Evolutionary conservation across 2,888 invertebrate genomes (phyloP).

Genomic region (Chrysolina americana): DNA sequence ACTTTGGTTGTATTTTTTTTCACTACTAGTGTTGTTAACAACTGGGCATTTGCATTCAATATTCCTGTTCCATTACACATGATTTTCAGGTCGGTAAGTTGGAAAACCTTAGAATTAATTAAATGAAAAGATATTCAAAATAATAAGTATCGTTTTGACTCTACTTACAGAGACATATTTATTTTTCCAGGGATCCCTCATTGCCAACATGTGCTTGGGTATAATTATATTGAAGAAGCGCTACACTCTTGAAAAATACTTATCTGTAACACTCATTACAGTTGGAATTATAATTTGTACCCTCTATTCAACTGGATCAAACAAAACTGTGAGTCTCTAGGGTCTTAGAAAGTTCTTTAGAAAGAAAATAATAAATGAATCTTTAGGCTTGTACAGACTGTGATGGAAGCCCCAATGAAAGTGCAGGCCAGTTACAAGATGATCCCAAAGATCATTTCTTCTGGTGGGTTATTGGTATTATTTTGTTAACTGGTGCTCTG

Average conservation of each 20-base stretch:
- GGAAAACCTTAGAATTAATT: too few species aligned
- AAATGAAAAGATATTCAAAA: too few species aligned
- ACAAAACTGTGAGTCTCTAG: slow-evolving; percentile 57
- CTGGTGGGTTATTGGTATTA: slow-evolving; percentile 82
- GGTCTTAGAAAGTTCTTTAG: background rate
- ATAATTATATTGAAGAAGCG: slow-evolving; percentile 88
- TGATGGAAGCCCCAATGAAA: slow-evolving; percentile 66
- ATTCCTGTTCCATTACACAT: slow-evolving; percentile 98
- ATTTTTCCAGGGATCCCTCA: slow-evolving; percentile 85
- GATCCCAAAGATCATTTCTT: slow-evolving; percentile 71
- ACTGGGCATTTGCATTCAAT: slow-evolving; percentile 96
- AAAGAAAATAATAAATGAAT: background rate
- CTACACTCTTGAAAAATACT: slow-evolving; percentile 87
- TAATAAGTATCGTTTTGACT: too few species aligned
- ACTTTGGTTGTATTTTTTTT: slow-evolving; percentile 92
- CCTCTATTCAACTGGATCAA: slow-evolving; percentile 80
- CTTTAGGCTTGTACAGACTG: slow-evolving; percentile 61
- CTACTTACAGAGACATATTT: background rate
- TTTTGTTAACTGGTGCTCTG: slow-evolving; percentile 87
- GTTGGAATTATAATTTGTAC: slow-evolving; percentile 94
- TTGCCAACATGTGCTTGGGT: slow-evolving; percentile 97
- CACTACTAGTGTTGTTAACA: slow-evolving; percentile 91
- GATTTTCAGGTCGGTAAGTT: slow-evolving; percentile 93
- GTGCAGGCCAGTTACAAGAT: background rate
- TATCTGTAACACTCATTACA: slow-evolving; percentile 94